phyloP scores from a whole-genome alignment of 2,797 vertebrate genomes.

The Crotalus adamanteus region DNA sequence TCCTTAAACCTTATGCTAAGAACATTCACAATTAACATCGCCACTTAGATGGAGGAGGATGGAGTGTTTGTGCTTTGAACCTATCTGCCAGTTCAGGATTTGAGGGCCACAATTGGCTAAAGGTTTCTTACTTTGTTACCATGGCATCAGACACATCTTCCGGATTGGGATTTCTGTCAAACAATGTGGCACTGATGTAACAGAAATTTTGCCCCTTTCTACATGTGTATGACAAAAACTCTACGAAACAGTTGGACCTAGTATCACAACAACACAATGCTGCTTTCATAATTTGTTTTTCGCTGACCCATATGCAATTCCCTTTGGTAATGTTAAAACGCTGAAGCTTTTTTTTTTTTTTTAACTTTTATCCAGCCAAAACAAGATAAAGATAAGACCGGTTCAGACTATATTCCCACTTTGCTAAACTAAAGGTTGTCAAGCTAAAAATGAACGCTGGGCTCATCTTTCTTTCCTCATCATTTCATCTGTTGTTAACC shows the following conservation, averaged over 20 bases:
- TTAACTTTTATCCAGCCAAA: background rate
- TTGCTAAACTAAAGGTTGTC: background rate
- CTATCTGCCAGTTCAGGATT: background rate
- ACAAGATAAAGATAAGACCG: background rate
- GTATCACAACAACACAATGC: background rate
- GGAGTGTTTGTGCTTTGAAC: background rate
- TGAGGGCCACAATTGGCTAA: background rate
- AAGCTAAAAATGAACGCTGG: background rate
- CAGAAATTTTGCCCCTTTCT: background rate
- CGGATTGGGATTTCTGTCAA: background rate
- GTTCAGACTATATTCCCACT: background rate
- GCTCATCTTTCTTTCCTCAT: background rate
- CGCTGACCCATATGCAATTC: background rate
- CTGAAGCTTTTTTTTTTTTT: background rate
- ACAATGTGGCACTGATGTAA: background rate
- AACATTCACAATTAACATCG: background rate
- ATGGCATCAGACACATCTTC: background rate
- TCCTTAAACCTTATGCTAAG: background rate
- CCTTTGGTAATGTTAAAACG: background rate
- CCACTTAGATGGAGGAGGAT: background rate
- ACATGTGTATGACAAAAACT: background rate
- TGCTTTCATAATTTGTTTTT: background rate
- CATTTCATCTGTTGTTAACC: background rate
- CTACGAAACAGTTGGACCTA: background rate
- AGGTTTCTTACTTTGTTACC: background rate